Evolutionary conservation across 2,888 invertebrate species (phyloP).

Genomic region (Stenolophus ochropezus): DNA sequence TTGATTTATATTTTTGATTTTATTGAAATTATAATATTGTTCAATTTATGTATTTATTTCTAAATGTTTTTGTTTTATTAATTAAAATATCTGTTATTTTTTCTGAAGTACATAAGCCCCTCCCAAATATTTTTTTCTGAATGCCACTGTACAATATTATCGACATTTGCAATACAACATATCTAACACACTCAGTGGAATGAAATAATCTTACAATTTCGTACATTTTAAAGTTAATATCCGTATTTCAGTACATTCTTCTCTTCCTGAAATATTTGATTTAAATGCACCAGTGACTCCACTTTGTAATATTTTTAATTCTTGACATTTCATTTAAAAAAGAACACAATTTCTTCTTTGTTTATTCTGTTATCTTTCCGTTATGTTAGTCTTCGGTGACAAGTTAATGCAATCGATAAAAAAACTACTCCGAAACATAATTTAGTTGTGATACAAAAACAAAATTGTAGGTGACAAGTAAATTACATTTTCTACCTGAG

Average conservation of each 20-base stretch:
- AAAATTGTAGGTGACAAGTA: constrained; percentile 26
- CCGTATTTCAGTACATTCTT: not conserved
- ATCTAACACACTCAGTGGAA: no score
- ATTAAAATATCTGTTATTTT: no score
- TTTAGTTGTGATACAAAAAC: constrained; percentile 14
- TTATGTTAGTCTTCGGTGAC: constrained; percentile 36
- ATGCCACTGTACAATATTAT: no score
- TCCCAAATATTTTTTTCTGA: no score
- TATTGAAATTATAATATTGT: no score
- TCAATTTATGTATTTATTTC: no score
- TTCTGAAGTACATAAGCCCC: no score
- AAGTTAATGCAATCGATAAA: constrained; percentile 2
- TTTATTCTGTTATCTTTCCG: constrained; percentile 17
- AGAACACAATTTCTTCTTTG: constrained; percentile 4
- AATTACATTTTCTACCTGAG: constrained; percentile 6
- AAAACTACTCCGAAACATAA: constrained; percentile 15
- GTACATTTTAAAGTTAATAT: not conserved
- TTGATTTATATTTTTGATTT: no score
- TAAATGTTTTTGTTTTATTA: no score
- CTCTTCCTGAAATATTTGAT: not conserved
- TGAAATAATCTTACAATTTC: not conserved
- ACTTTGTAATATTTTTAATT: constrained; percentile 7
- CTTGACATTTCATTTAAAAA: constrained; percentile 22
- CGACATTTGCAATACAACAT: no score
- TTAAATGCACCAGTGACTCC: not conserved